phyloP scores from a whole-genome alignment of 2,113 vertebrate species.

The Thunnus thynnus region DNA sequence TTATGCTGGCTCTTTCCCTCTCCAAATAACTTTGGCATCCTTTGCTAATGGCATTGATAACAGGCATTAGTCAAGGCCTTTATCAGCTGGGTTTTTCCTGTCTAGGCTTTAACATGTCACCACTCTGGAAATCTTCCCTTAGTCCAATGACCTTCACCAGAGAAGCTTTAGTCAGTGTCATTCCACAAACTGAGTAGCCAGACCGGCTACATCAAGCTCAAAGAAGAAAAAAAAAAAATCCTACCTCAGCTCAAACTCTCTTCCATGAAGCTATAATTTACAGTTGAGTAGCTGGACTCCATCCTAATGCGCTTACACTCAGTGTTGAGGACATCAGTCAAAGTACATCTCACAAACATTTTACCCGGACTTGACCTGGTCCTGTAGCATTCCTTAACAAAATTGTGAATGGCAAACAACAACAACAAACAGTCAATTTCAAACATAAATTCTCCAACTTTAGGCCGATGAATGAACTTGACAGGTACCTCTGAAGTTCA shows the following conservation, averaged over 20 bases:
- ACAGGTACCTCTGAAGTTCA: constrained; percentile 36
- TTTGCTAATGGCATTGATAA: constrained; percentile 58
- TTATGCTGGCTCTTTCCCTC: constrained; percentile 53
- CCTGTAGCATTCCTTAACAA: constrained; percentile 12
- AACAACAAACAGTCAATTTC: constrained; percentile 12
- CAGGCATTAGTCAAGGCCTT: constrained; percentile 56
- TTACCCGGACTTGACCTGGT: constrained; percentile 18
- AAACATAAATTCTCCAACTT: constrained; percentile 18
- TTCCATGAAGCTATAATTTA: constrained; percentile 24
- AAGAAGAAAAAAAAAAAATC: background rate
- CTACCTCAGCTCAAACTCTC: constrained; percentile 14
- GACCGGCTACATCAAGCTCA: background rate
- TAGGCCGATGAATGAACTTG: constrained; percentile 28
- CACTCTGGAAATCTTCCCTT: constrained; percentile 48
- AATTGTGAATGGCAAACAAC: constrained; percentile 23
- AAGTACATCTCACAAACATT: background rate
- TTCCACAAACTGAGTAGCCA: constrained; percentile 12
- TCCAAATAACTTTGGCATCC: constrained; percentile 53
- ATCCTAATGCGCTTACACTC: constrained; percentile 35
- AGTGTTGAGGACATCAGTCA: constrained; percentile 20
- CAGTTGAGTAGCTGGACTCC: constrained; percentile 20
- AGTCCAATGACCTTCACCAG: constrained; percentile 48
- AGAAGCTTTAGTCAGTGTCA: constrained; percentile 48
- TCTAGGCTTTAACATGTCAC: constrained; percentile 61
- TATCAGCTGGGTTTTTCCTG: constrained; percentile 71